Evolutionary conservation across 2,113 vertebrate genomes (phyloP).

Genomic region (Poeciliopsis prolifica): DNA sequence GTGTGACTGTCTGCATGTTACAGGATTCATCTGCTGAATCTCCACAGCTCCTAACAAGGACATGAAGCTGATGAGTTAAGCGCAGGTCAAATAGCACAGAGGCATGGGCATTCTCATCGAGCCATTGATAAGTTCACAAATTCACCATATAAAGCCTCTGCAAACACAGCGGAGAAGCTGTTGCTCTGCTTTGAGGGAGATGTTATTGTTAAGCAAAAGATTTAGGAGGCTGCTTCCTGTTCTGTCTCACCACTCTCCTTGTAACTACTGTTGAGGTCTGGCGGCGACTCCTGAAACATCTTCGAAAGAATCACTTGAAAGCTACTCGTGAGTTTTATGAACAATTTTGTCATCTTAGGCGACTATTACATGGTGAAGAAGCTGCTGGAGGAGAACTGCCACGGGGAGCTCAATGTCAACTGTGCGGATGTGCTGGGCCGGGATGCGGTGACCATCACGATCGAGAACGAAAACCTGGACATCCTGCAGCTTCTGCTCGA

Average conservation of each 20-base stretch:
- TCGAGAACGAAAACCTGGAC: conserved; percentile 98
- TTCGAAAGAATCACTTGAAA: neutral
- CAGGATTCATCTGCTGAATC: conserved; percentile 4
- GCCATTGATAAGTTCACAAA: conserved; percentile 27
- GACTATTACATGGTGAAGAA: conserved; percentile 99
- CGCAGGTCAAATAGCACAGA: neutral
- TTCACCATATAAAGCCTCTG: conserved; percentile 77
- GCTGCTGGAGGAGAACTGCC: conserved; percentile 91
- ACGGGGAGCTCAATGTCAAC: conserved; percentile 96
- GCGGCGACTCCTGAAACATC: neutral
- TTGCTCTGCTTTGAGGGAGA: conserved; percentile 65
- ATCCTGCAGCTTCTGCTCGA: conserved; percentile 96
- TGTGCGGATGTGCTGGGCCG: conserved; percentile 95
- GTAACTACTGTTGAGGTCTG: neutral
- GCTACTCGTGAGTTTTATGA: neutral
- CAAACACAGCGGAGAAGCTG: conserved; percentile 34
- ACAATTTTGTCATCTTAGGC: conserved; percentile 75
- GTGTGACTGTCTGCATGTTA: too few species aligned
- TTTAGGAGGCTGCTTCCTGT: conserved; percentile 26
- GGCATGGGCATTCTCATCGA: conserved; percentile 17
- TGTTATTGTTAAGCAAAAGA: conserved; percentile 67
- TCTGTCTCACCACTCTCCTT: conserved; percentile 2
- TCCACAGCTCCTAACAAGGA: conserved; percentile 5
- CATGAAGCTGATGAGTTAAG: neutral
- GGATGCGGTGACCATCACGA: conserved; percentile 94